Evolutionary conservation across 2,888 invertebrate genomes (phyloP), one percentile per base, ranked within the genome.

Genomic region (Macropis europaea): DNA sequence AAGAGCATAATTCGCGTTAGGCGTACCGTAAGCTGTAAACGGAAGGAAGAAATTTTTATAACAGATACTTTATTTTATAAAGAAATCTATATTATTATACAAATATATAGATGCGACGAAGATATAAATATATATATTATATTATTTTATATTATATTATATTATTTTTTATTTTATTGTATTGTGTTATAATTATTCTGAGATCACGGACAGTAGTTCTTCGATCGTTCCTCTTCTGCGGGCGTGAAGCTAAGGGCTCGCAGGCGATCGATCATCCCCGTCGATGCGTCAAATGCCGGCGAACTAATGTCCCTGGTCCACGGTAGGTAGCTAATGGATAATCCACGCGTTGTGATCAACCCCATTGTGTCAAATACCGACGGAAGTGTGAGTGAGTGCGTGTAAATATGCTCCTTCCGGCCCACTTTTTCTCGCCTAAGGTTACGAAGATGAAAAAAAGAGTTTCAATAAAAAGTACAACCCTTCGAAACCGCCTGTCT

Each of bases 381-480:
- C 50, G 68, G 67, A 68, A 63, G 62, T 61, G 38, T 50, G 79
- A 79, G 70, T 79, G 84, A 82, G 77, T 84, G 84, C 80, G 84
- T 88, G 88, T 88, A 88, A 88, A 86, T 69, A 69, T 64, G 83
- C 76, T 79, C 79, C 76, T 77, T 80, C 67, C 79, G 78, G 28
- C n/a, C 42, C 67, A 52, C 60, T 48, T 69, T 48, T 62, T 62
- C 36, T 50, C 56, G 43, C 50, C 77, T 84, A 82, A 77, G 54
- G 77, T 84, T 83, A 82, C 72, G 77, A 83, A 81, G 83, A 82
- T 81, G 76, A 83, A 56, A 82, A 83, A 83, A 56, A 82, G 83
- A 80, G 82, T 88, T 89, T 85, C 85, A 89, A 89, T 89, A 88
- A 89, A 88, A 86, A 88, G 85, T 87, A 88, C 88, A 86, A 88